A percentile compares a stretch with the other conserved stretches of the same genome.
These are phyloP conservation scores for Lordiphosa andalusiaca DNA, from an alignment of 2,888 invertebrate species.

Conservation along the genomic window DNA sequence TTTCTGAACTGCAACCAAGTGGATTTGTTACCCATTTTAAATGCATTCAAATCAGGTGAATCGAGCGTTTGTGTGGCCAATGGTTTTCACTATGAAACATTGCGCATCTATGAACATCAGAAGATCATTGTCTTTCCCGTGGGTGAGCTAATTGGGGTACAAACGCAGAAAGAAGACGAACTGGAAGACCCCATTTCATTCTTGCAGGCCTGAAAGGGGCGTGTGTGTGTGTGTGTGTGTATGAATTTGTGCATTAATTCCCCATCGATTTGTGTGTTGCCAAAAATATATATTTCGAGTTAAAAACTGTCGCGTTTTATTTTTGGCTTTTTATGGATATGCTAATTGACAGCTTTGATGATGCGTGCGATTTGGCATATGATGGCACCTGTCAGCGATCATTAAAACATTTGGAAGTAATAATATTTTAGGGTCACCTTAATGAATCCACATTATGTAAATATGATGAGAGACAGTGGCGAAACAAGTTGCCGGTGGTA, in stretches of 20 bases:
- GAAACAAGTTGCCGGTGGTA: constrained; percentile 12
- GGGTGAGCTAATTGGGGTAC: constrained; percentile 1
- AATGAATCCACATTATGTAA: constrained; percentile 21
- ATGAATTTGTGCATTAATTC: constrained; percentile 25
- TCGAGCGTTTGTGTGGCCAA: constrained; percentile 4
- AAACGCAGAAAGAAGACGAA: neutral
- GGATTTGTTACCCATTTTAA: constrained; percentile 25
- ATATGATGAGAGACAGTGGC: constrained; percentile 13
- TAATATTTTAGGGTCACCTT: constrained; percentile 29
- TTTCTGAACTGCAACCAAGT: constrained; percentile 48
- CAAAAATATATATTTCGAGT: constrained; percentile 39
- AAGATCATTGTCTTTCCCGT: constrained; percentile 51
- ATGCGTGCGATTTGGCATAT: constrained; percentile 49
- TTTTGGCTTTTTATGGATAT: constrained; percentile 45
- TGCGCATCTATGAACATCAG: constrained; percentile 16
- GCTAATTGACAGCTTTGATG: constrained; percentile 50
- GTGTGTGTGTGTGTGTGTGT: neutral
- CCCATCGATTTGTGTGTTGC: constrained; percentile 17
- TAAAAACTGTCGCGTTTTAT: constrained; percentile 43
- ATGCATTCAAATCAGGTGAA: neutral
- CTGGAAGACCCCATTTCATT: constrained; percentile 28
- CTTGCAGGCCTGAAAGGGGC: constrained; percentile 27
- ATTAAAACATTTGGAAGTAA: constrained; percentile 32
- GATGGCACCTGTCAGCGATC: constrained; percentile 63
- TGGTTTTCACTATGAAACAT: constrained; percentile 45